These are phyloP conservation scores for Steinernema khuongi DNA, from an alignment of 1,140 invertebrate species.

Conservation along the genomic window DNA sequence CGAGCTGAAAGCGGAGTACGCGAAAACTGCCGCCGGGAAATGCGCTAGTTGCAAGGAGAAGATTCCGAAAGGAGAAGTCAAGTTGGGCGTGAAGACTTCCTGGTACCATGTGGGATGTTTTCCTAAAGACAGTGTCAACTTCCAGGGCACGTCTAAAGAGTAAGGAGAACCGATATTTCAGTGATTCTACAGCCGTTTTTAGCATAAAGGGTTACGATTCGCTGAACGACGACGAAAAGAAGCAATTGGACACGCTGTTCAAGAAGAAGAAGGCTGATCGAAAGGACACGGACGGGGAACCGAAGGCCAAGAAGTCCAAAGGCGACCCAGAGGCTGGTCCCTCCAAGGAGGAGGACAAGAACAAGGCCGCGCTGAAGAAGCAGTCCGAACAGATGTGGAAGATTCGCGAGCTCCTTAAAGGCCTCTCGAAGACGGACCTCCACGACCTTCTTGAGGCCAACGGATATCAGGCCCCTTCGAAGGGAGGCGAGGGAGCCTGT, in stretches of 20 bases:
- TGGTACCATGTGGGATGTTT: not conserved
- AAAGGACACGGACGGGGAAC: not conserved
- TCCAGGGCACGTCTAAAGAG: constrained; percentile 20
- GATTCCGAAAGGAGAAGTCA: not conserved
- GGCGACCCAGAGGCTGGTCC: not conserved
- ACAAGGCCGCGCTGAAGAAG: constrained; percentile 61
- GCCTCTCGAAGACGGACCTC: constrained; percentile 65
- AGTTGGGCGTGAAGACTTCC: not conserved
- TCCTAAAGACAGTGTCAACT: constrained; percentile 52
- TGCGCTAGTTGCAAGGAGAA: not conserved
- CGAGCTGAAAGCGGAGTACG: constrained; percentile 14
- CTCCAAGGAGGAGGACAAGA: not conserved
- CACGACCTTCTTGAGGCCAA: constrained; percentile 70
- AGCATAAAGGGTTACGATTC: not conserved
- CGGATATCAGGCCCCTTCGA: constrained; percentile 67
- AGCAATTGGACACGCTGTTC: not conserved
- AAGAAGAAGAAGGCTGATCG: constrained; percentile 10
- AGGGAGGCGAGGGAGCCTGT: constrained; percentile 65
- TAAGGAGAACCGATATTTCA: constrained; percentile 2
- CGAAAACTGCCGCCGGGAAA: not conserved
- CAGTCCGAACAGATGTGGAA: constrained; percentile 77
- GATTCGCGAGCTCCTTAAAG: constrained; percentile 66
- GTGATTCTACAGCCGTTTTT: not conserved
- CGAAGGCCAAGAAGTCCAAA: constrained; percentile 18
- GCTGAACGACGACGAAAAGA: constrained; percentile 4